Conservation (phyloP, 2,797 vertebrate genomes). For the Siniperca undulata region DNA sequence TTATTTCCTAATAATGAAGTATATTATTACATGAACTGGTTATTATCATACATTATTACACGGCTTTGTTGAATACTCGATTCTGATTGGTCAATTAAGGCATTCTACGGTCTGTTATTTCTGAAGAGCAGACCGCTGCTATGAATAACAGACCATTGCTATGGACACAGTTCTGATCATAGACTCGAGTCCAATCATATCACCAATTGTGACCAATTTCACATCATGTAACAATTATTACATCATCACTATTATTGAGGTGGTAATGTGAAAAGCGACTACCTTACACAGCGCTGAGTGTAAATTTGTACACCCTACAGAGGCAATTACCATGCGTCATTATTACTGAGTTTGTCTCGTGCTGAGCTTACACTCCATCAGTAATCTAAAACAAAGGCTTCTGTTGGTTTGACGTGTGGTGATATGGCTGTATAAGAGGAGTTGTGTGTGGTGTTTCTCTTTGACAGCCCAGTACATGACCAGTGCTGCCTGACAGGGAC, state of each 20-base stretch:
- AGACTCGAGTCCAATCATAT: too few relatives aligned
- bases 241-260: slow-evolving; percentile 22
- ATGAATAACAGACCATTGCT: too few relatives aligned
- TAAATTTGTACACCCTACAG: slow-evolving; percentile 40
- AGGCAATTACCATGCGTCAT: slow-evolving; percentile 46
- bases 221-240: slow-evolving; percentile 30
- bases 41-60: background rate
- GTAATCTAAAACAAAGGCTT: slow-evolving; percentile 45
- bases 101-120: too few relatives aligned
- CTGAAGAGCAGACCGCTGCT: too few relatives aligned
- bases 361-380: slow-evolving; percentile 32
- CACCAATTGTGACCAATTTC: background rate
- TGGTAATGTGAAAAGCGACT: slow-evolving; percentile 52
- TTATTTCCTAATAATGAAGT: background rate
- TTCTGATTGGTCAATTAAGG: too few relatives aligned
- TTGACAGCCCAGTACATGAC: slow-evolving; percentile 43
- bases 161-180: too few relatives aligned
- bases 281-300: slow-evolving; percentile 12
- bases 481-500: slow-evolving; percentile 53
- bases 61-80: too few relatives aligned
- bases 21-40: background rate
- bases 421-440: slow-evolving; percentile 12
- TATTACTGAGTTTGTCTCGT: background rate
- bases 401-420: slow-evolving; percentile 9
- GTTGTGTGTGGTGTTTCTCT: slow-evolving; percentile 29